Evolutionary conservation across 2,888 invertebrate species (phyloP).

Genomic region (Odontocerum albicorne): DNA sequence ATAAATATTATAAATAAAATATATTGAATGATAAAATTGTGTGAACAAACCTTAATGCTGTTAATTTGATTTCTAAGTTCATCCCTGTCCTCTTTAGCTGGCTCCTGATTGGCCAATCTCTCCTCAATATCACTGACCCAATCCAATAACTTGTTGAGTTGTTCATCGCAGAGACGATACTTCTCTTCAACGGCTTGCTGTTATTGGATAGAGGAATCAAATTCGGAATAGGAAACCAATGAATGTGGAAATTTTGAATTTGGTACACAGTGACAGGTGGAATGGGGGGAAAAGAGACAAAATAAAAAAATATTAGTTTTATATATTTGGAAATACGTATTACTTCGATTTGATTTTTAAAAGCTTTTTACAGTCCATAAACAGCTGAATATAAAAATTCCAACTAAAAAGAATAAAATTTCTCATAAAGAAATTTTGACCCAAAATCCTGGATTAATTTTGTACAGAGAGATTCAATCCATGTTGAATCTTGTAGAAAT

Average conservation of each 20-base stretch:
- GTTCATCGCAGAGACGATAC: slow-evolving; percentile 88
- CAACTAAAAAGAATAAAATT: no score
- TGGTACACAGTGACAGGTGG: no score
- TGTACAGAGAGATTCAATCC: no score
- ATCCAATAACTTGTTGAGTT: slow-evolving; percentile 78
- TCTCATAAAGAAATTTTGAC: no score
- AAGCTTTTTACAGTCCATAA: no score
- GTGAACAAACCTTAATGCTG: slow-evolving; percentile 75
- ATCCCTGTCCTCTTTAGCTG: slow-evolving; percentile 83
- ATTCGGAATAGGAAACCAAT: slow-evolving; percentile 45
- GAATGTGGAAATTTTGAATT: slow-evolving; percentile 18
- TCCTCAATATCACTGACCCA: slow-evolving; percentile 88
- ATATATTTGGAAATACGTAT: not conserved
- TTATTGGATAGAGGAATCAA: slow-evolving; percentile 47
- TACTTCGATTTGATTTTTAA: no score
- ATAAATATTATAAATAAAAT: no score
- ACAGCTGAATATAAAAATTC: no score
- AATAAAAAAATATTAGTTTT: slow-evolving; percentile 17
- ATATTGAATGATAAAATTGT: no score
- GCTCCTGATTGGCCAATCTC: slow-evolving; percentile 80
- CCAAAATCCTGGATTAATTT: no score
- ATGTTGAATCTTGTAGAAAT: no score
- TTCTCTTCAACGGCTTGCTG: slow-evolving; percentile 96
- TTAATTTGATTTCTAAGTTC: slow-evolving; percentile 88
- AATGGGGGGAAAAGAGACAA: slow-evolving; percentile 12